phyloP scores from a whole-genome alignment of 2,888 invertebrate genomes.

The Caenorhabditis panamensis region DNA sequence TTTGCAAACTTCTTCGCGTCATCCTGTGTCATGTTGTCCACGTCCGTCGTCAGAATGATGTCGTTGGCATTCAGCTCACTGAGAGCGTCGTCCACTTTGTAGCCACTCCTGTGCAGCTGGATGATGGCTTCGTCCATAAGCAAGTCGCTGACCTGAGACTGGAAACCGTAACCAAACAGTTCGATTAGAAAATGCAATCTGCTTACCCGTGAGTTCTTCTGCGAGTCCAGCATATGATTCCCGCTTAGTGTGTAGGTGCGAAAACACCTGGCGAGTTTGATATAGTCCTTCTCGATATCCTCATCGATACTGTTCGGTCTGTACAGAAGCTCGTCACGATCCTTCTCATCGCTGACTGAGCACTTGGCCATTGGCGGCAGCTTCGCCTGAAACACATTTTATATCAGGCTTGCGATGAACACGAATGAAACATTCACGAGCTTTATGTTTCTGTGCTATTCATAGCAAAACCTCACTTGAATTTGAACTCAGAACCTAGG shows the following conservation, averaged over 20 bases:
- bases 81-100: slow-evolving; percentile 97
- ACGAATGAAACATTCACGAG: slow-evolving; percentile 20
- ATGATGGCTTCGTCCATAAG: slow-evolving; percentile 76
- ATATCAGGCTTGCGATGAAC: not conserved
- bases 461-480: too few species aligned
- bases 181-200: not conserved
- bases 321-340: slow-evolving; percentile 79
- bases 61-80: slow-evolving; percentile 82
- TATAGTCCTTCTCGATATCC: slow-evolving; percentile 71
- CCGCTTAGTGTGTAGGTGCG: slow-evolving; percentile 70
- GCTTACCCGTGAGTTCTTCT: slow-evolving; percentile 71
- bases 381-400: slow-evolving; percentile 66
- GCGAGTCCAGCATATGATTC: slow-evolving; percentile 70
- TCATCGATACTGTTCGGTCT: slow-evolving; percentile 73
- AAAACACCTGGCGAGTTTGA: slow-evolving; percentile 69
- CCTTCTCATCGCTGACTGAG: slow-evolving; percentile 75
- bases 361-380: slow-evolving; percentile 67
- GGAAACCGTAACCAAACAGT: slow-evolving; percentile 28
- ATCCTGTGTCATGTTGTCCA: slow-evolving; percentile 75
- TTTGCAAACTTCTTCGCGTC: slow-evolving; percentile 88
- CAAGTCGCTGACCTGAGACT: slow-evolving; percentile 73
- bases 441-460: not conserved
- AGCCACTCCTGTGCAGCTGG: slow-evolving; percentile 92
- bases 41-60: slow-evolving; percentile 70
- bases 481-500: too few species aligned